A percentile compares a stretch with the other conserved stretches of the same genome.
Conservation (phyloP, 2,888 invertebrate genomes). For the Luperina nickerlii region DNA sequence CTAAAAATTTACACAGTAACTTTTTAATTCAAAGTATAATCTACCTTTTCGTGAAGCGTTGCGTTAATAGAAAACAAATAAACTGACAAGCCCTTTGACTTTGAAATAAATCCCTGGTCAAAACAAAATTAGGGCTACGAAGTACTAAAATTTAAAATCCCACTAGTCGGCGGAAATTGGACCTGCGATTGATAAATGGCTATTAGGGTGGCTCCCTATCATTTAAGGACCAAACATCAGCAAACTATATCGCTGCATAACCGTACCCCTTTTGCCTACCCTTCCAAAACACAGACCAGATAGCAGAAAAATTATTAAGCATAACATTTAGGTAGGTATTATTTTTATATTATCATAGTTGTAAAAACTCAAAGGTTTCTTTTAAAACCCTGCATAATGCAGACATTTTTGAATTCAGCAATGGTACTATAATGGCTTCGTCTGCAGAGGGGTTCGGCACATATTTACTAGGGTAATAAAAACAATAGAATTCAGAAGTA, state of each 20-base stretch:
- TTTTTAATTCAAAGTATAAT: neutral
- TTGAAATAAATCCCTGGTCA: conserved; percentile 14
- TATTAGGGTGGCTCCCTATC: conserved; percentile 34
- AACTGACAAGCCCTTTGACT: neutral
- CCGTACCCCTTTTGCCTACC: conserved; percentile 7
- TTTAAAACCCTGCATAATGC: conserved; percentile 74
- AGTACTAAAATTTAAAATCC: conserved; percentile 20
- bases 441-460: conserved; percentile 58
- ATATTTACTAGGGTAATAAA: conserved; percentile 66
- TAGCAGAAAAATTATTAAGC: neutral
- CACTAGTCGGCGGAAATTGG: conserved; percentile 35
- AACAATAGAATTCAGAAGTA: conserved; percentile 62
- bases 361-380: conserved; percentile 73
- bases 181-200: conserved; percentile 44
- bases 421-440: conserved; percentile 71
- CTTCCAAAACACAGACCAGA: neutral
- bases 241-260: conserved; percentile 23
- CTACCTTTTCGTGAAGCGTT: no score
- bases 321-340: conserved; percentile 32
- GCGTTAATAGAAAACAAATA: neutral
- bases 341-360: conserved; percentile 64
- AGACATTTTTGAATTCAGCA: conserved; percentile 76
- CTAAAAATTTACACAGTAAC: neutral
- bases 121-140: conserved; percentile 15
- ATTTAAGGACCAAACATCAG: conserved; percentile 29